Base-by-base conservation (phyloP, 2,113 vertebrate species). In the Syrrhaptes paradoxus region DNA sequence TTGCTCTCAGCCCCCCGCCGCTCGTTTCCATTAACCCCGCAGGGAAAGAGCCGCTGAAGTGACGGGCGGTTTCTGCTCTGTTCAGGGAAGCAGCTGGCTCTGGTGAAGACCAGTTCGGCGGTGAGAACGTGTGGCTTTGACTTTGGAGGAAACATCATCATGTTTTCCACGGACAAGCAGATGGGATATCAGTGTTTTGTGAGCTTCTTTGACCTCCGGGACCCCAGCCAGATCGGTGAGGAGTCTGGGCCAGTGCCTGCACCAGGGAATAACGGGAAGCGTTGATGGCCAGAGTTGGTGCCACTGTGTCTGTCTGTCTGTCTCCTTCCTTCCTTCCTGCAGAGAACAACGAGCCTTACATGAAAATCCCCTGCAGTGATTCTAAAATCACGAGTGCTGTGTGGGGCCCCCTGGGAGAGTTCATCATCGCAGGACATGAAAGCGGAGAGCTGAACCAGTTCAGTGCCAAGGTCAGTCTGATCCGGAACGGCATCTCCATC, bases 81-180 rank as follows among this genome's bases (percentile, higher is more conserved):
- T 41, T 20, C 82, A 99, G 99, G 99, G 48, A 99, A 99, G 98
- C 99, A 99, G 97, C 97, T 99, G 24, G 99, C 99, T 9, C 97
- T 99, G 51, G 98, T 99, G 92, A 97, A 99, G 82, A 99, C 99
- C 89, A 99, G 98, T 97, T 99, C 99, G 0, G 99, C 99, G 0
- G 99, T 99, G 29, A 98, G 99, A 66, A 99, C 99, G 1, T 99
- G 99, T 3, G 99, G 99, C 82, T 99, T 99, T 45, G 99, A 99
- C 97, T 99, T 99, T 22, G 99, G 99, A 13, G 99, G 99, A 28
- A 99, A 99, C 96, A 99, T 99, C 98, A 98, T 99, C 97, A 99
- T 99, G 99, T 99, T 99, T 82, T 99, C 99, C 85, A 99, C 99
- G 4, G 99, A 99, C 95, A 99, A 99, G 92, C 99, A 99, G 98